Evolutionary conservation across 2,888 invertebrate species (phyloP).

Genomic region (Rhagium mordax): DNA sequence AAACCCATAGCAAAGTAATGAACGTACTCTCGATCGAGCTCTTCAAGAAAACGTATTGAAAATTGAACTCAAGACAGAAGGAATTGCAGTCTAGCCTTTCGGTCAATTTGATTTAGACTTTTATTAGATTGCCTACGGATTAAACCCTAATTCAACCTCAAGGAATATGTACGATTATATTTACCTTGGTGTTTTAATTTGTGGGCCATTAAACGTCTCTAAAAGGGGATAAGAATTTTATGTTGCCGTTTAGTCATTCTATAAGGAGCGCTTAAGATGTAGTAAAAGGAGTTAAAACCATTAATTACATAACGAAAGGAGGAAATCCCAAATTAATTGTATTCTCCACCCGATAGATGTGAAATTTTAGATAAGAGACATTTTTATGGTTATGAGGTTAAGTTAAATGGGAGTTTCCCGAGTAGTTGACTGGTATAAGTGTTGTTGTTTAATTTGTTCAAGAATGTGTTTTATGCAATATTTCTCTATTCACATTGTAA

Average conservation of each 20-base stretch:
- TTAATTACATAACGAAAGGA: constrained; percentile 1
- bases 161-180: background rate
- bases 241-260: background rate
- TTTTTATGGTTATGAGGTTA: background rate
- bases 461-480: too few species aligned
- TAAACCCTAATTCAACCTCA: constrained; percentile 6
- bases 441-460: too few species aligned
- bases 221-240: background rate
- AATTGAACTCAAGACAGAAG: background rate
- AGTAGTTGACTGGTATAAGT: too few species aligned
- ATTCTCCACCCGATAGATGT: background rate
- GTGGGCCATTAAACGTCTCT: background rate
- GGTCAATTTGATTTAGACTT: constrained; percentile 1
- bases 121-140: constrained; percentile 1
- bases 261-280: background rate
- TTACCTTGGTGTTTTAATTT: background rate
- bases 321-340: background rate
- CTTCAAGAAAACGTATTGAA: background rate
- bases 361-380: background rate
- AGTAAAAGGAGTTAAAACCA: background rate
- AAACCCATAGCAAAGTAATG: background rate
- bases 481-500: too few species aligned
- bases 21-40: background rate
- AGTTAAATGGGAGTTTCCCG: background rate
- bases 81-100: background rate